Conservation (phyloP, 2,797 vertebrate genomes). For the Poeciliopsis presidionis region DNA sequence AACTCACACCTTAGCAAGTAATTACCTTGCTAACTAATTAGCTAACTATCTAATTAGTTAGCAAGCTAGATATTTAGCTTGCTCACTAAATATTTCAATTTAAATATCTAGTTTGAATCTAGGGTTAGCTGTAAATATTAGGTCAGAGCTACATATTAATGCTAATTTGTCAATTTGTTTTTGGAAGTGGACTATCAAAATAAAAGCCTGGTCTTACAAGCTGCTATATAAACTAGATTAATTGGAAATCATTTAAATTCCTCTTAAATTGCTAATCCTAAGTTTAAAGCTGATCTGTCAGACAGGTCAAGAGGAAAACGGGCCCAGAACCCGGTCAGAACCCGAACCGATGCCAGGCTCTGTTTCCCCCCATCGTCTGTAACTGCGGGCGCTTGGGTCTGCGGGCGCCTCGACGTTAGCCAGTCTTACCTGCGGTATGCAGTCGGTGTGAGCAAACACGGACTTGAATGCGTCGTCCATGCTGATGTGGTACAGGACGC, state of each 20-base stretch:
- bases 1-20: no score
- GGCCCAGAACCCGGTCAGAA: not conserved
- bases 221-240: not conserved
- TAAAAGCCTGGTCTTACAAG: not conserved
- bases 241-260: not conserved
- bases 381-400: conserved; percentile 27
- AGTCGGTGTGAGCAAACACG: conserved; percentile 93
- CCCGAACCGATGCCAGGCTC: not conserved
- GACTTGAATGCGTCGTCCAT: conserved; percentile 92
- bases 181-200: not conserved
- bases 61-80: no score
- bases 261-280: not conserved
- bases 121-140: not conserved
- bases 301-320: not conserved
- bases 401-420: conserved; percentile 52
- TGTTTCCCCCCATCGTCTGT: not conserved
- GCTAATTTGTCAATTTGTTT: not conserved
- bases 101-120: not conserved
- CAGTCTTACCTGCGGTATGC: conserved; percentile 91
- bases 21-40: no score
- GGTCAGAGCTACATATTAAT: not conserved
- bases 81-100: no score
- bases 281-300: not conserved
- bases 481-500: conserved; percentile 95
- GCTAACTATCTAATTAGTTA: no score